Evolutionary conservation across 2,888 invertebrate species (phyloP).

Genomic region (Leptogaster cylindrica): DNA sequence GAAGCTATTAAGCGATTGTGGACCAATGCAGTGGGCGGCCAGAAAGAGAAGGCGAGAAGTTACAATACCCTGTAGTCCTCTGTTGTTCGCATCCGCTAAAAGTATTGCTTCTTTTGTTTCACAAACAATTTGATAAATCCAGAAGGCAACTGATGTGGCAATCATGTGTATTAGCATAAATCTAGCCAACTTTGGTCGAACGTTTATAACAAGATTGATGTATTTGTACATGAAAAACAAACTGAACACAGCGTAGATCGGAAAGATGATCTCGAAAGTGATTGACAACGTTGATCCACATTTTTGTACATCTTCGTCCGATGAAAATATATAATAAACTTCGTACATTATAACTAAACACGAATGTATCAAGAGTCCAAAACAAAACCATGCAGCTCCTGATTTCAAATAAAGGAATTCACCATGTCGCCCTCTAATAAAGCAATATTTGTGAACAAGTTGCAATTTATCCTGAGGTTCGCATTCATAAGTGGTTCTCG

Average conservation of each 20-base stretch:
- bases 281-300: conserved; percentile 70
- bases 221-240: conserved; percentile 83
- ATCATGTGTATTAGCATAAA: conserved; percentile 83
- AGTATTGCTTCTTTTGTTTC: conserved; percentile 72
- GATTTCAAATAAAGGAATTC: conserved; percentile 77
- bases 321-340: conserved; percentile 66
- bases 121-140: conserved; percentile 77
- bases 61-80: not conserved
- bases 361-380: conserved; percentile 79
- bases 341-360: conserved; percentile 73
- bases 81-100: not conserved
- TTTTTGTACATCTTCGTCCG: conserved; percentile 65
- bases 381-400: conserved; percentile 77
- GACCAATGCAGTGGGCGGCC: conserved; percentile 63
- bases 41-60: not conserved
- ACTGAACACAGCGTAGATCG: conserved; percentile 76
- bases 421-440: conserved; percentile 72
- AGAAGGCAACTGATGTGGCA: conserved; percentile 79
- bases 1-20: conserved; percentile 63
- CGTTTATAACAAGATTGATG: conserved; percentile 71
- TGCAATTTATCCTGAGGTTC: conserved; percentile 61
- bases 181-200: conserved; percentile 66
- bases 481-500: not conserved
- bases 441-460: conserved; percentile 71
- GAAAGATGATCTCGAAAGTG: conserved; percentile 72